Evolutionary conservation across 1,140 invertebrate species (phyloP), one percentile per base, ranked within the genome.

Genomic region (Lepidostoma basale): DNA sequence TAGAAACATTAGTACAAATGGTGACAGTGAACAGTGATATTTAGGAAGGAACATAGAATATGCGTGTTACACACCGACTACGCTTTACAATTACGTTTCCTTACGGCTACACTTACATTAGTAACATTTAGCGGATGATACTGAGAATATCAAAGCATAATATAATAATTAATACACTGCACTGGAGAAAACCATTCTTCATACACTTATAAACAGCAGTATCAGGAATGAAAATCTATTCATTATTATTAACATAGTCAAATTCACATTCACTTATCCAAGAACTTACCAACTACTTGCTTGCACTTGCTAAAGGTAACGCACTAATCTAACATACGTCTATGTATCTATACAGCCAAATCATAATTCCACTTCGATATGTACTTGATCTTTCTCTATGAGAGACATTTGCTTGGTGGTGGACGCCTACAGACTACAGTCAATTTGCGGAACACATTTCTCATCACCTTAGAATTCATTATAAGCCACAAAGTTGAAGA

Each of bases 71-170:
- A 47, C 20, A 5, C n/a, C 20, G 16, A 18, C n/a, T n/a, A n/a
- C 20, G 23, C 20, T 47, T 22, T 18, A 25, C 16, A 47, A 47
- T 47, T 25, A 47, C 18, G 44, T 47, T 47, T 47, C 44, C 44
- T 47, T 47, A 56, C 52, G 18, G 30, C n/a, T 54, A 54, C 49
- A 28, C 23, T 36, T 36, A 36, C 33, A 36, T 6, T n/a, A 5
- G 23, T 25, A 56, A 56, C 52, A 56, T 56, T 56, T 33, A 56
- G 52, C n/a, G n/a, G n/a, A 30, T 33, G 26, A 56, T 56, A 56
- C 52, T 56, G 52, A 56, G 52, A 56, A 56, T 56, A 56, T 36
- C 52, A 47, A 54, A 54, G 49, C 49, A 54, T 54, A 54, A n/a
- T n/a, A n/a, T n/a, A n/a, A n/a, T n/a, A n/a, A 54, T 26, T 20